Evolutionary conservation across 2,797 vertebrate genomes (phyloP), one percentile per base, ranked within the genome.

Genomic region (Sciurus vulgaris): DNA sequence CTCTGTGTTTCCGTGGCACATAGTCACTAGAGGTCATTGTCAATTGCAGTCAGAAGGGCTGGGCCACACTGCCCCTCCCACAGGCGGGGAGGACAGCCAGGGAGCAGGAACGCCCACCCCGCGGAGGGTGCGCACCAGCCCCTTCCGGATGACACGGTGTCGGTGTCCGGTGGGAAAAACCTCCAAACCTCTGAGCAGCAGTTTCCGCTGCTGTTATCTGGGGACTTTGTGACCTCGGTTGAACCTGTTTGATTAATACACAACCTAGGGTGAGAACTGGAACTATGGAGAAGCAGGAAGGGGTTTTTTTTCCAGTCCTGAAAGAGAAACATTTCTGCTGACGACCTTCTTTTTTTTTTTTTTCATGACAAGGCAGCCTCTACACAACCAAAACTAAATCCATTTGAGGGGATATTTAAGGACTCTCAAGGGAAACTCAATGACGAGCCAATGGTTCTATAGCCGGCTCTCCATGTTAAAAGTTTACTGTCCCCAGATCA

Each of bases 111-210:
- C 92, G 65, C 47, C 28, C 6, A 3, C 35, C 30, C 63, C 26
- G 0, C 0, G 0, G 74, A 18, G 41, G 24, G 35, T 2, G 1
- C 38, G 33, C 41, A 41, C 26, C 26, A 33, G 54, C 54, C 44
- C 24, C 4, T 2, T 13, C 38, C 73, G 35, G 47, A 15, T 18
- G 69, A 41, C 30, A 0, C 30, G 5, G 10, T 11, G 44, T 3
- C 13, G 51, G 10, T 11, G 44, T 3, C 13, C 44, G 38, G 28
- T 28, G 70, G 35, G n/a, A 14, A 65, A 59, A 70, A 38, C 6
- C n/a, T 84, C 38, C 38, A 38, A 38, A 38, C 38, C 69, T 47
- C 15, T 4, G 38, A 38, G 38, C 38, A 38, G 26, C 41, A 30
- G 15, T 28, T 67, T 61, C 51, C 14, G 35, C 10, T 10, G 33